phyloP scores from a whole-genome alignment of 2,113 vertebrate genomes.

The Festucalex cinctus region DNA sequence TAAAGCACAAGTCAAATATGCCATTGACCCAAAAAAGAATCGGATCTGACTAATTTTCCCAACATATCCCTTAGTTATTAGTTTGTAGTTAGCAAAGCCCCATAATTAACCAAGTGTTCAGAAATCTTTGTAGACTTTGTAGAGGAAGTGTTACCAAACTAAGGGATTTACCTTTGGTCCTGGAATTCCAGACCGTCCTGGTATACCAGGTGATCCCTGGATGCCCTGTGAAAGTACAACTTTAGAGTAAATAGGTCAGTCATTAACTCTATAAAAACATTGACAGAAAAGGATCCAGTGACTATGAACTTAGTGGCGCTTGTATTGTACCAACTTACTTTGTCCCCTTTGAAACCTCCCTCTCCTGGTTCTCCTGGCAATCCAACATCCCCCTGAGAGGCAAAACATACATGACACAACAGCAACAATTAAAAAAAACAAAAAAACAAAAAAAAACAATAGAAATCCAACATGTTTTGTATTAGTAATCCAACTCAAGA shows the following conservation, averaged over 20 bases:
- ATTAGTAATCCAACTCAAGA: background rate
- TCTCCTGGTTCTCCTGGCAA: slow-evolving; percentile 87
- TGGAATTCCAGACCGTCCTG: slow-evolving; percentile 81
- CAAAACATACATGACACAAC: background rate
- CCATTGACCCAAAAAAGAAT: background rate
- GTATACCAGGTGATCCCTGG: slow-evolving; percentile 81
- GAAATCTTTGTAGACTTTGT: background rate
- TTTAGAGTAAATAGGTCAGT: slow-evolving; percentile 3
- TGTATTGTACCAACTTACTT: slow-evolving; percentile 69
- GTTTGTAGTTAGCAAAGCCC: too few species aligned
- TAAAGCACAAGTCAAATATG: background rate
- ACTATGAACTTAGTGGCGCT: background rate
- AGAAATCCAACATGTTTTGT: background rate
- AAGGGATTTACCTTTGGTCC: slow-evolving; percentile 70
- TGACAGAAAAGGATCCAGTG: background rate
- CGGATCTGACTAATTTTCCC: too few species aligned
- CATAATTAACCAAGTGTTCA: too few species aligned
- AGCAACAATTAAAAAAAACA: background rate
- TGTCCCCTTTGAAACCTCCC: slow-evolving; percentile 92
- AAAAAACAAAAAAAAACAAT: background rate
- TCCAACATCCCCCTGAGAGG: slow-evolving; percentile 84
- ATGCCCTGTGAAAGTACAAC: slow-evolving; percentile 74
- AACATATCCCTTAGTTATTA: too few species aligned
- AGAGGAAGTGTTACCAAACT: slow-evolving; percentile 37
- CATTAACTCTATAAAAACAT: background rate